Conservation (phyloP, 2,797 vertebrate genomes). For the Cynodonichthys magdalenae region DNA sequence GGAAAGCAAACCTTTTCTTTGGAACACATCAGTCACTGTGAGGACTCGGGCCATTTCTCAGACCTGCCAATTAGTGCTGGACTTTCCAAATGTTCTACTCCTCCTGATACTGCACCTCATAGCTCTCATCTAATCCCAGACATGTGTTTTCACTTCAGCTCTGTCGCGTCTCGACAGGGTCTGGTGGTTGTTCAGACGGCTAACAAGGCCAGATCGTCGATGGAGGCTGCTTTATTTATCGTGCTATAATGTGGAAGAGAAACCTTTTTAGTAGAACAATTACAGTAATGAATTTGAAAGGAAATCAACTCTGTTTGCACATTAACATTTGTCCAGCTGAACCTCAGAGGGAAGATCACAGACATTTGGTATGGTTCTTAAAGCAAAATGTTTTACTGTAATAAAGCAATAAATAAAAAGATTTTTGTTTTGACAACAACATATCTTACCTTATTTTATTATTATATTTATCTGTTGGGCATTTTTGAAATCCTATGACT, state of each 20-base stretch:
- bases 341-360: neutral
- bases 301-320: neutral
- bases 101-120: neutral
- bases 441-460: neutral
- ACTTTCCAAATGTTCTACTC: neutral
- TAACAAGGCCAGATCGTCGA: neutral
- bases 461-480: constrained; percentile 7
- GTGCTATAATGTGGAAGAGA: too few species aligned
- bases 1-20: constrained; percentile 44
- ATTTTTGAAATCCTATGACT: constrained; percentile 1
- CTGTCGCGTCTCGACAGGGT: neutral
- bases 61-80: neutral
- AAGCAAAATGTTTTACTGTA: constrained; percentile 10
- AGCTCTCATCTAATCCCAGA: neutral
- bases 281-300: neutral
- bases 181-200: neutral
- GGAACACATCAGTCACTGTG: constrained; percentile 40
- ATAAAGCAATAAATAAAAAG: constrained; percentile 12
- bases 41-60: constrained; percentile 29
- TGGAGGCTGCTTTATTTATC: neutral
- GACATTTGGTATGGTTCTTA: neutral
- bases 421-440: constrained; percentile 6
- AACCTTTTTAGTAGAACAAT: neutral
- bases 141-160: neutral
- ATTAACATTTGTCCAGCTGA: neutral